A percentile compares a stretch with the other conserved stretches of the same genome.
These are phyloP conservation scores for Brachionus plicatilis DNA, from an alignment of 1,140 invertebrate species.

Conservation along the genomic window DNA sequence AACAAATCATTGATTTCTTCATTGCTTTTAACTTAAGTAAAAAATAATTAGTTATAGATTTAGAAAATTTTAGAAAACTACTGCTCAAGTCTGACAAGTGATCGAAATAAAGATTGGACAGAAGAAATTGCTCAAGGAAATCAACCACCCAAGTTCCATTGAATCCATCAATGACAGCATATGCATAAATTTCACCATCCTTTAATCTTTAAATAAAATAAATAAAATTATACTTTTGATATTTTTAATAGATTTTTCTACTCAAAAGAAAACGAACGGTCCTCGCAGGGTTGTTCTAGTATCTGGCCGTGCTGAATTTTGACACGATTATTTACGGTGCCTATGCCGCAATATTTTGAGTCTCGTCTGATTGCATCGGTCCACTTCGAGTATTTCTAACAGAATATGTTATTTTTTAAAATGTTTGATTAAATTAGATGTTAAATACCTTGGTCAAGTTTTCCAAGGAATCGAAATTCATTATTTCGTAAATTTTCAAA, in stretches of 20 bases:
- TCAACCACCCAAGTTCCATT: conserved; percentile 18
- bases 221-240: not conserved
- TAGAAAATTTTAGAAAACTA: not conserved
- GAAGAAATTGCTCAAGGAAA: conserved; percentile 5
- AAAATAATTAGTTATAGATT: not conserved
- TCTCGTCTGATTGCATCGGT: conserved; percentile 2
- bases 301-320: not conserved
- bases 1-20: not conserved
- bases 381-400: not conserved
- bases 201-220: not conserved
- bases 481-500: not conserved
- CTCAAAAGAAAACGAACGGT: conserved; percentile 1
- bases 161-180: conserved; percentile 19
- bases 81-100: not conserved
- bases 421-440: not conserved
- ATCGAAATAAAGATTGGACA: conserved; percentile 28
- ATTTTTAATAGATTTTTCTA: not conserved
- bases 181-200: conserved; percentile 20
- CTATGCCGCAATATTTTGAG: not conserved
- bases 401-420: not conserved
- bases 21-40: not conserved
- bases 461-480: not conserved
- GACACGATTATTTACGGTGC: not conserved
- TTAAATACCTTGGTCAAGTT: not conserved
- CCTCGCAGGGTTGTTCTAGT: not conserved